Conservation (phyloP, 2,888 invertebrate species). For the Xylota segnis region DNA sequence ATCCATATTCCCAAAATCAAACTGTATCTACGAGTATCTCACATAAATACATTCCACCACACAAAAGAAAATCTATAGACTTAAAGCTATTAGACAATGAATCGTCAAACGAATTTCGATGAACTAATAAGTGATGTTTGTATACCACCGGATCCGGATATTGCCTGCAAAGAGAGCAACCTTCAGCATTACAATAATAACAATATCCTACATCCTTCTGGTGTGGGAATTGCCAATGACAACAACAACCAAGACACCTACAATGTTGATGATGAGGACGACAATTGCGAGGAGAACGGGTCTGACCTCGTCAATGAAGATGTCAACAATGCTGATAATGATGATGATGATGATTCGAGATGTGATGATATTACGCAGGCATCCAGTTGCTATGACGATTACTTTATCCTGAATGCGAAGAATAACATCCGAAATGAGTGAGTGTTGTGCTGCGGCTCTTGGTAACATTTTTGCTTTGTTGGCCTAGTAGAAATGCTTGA, state of each 20-base stretch:
- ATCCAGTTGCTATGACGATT: conserved; percentile 80
- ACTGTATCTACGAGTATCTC: not conserved
- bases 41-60: not conserved
- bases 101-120: conserved; percentile 5
- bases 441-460: conserved; percentile 77
- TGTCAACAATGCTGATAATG: conserved; percentile 19
- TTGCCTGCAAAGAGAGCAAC: not conserved
- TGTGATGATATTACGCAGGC: conserved; percentile 77
- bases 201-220: conserved; percentile 20
- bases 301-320: conserved; percentile 5
- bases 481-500: not conserved
- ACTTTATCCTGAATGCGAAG: conserved; percentile 78
- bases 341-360: conserved; percentile 54
- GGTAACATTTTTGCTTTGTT: not conserved
- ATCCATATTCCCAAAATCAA: not conserved
- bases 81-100: conserved; percentile 6
- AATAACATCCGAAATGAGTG: conserved; percentile 80
- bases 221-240: conserved; percentile 12
- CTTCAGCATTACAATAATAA: not conserved
- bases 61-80: not conserved
- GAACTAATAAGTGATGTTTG: conserved; percentile 7
- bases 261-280: conserved; percentile 36
- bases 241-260: not conserved
- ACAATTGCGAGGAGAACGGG: not conserved
- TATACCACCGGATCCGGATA: conserved; percentile 4